Evolutionary conservation across 2,797 vertebrate genomes (phyloP), one percentile per base, ranked within the genome.

Genomic region (Leptatherina wallacei): DNA sequence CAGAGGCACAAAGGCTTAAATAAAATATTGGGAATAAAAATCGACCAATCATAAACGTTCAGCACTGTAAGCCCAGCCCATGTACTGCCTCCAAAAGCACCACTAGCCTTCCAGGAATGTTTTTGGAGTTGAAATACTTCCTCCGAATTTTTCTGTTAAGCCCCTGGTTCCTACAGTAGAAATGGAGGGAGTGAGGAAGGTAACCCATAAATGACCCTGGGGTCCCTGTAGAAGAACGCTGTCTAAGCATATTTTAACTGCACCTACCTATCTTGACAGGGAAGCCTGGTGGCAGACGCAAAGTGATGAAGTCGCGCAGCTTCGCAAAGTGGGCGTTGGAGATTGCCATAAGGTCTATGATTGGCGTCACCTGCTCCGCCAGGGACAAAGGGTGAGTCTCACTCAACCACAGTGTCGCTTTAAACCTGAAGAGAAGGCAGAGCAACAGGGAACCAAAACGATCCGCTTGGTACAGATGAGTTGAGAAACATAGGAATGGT

Each of bases 311-410:
- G 89, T 99, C 97, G 0, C 97, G 94, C 65, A 99, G 91, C 67
- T 99, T 99, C 86, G 97, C 97, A 44, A 99, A 99, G 92, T 98
- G 97, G 33, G 97, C 96, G 0, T 99, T 98, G 78, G 96, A 97
- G 90, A 99, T 98, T 73, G 97, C 97, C 97, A 99, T 98, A 75
- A 99, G 96, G 94, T 99, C 97, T 13, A 99, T 97, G 90, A 99
- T 98, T 86, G 97, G 97, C 0, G 96, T 97, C 91, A 98, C 96
- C 91, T 98, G 97, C 93, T 98, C 96, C 0, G 95, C 96, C 93
- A 99, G 89, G 0, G 97, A 99, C 57, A 98, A 94, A 1, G 97
- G 97, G 81, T 99, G 97, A 75, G 94, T 92, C 89, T 99, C 97
- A 20, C 97, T 98, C 75, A 99, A 87, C 97, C 97, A 99, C 71